These are phyloP conservation scores for Dynastes tityus DNA, from an alignment of 2,888 invertebrate species.

Conservation along the genomic window DNA sequence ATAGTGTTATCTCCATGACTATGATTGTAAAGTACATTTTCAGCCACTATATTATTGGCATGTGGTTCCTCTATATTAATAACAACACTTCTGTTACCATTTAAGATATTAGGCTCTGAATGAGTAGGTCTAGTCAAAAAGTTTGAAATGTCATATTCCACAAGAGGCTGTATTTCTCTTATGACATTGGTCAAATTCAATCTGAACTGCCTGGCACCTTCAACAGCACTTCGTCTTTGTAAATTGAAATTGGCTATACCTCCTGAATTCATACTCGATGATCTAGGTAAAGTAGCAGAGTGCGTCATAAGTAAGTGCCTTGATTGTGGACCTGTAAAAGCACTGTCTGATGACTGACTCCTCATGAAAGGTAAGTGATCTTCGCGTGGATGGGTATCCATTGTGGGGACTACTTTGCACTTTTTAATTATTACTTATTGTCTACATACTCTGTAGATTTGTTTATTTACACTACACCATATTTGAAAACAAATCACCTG, in stretches of 20 bases:
- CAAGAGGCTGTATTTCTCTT: constrained; percentile 79
- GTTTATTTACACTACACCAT: neutral
- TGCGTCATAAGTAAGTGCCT: constrained; percentile 48
- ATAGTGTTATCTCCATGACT: constrained; percentile 29
- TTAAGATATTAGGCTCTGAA: constrained; percentile 56
- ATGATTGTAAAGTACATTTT: constrained; percentile 21
- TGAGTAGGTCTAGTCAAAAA: constrained; percentile 60
- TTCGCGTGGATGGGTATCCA: constrained; percentile 42
- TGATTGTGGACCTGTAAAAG: constrained; percentile 33
- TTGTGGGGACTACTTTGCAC: neutral
- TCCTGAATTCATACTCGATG: constrained; percentile 28
- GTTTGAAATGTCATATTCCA: constrained; percentile 71
- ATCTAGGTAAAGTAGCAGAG: constrained; percentile 40
- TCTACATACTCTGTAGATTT: constrained; percentile 4
- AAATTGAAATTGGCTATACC: constrained; percentile 51
- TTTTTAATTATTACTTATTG: constrained; percentile 10
- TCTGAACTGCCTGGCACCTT: constrained; percentile 66
- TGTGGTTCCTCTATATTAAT: constrained; percentile 61
- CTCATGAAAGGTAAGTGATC: constrained; percentile 39
- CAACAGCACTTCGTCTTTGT: constrained; percentile 62
- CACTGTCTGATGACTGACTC: constrained; percentile 49
- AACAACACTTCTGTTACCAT: constrained; percentile 55
- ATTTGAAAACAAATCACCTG: constrained; percentile 40
- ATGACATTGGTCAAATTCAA: constrained; percentile 69
- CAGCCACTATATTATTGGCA: neutral